Evolutionary conservation across 1,140 invertebrate genomes (phyloP).

Genomic region (Cyclina sinensis): DNA sequence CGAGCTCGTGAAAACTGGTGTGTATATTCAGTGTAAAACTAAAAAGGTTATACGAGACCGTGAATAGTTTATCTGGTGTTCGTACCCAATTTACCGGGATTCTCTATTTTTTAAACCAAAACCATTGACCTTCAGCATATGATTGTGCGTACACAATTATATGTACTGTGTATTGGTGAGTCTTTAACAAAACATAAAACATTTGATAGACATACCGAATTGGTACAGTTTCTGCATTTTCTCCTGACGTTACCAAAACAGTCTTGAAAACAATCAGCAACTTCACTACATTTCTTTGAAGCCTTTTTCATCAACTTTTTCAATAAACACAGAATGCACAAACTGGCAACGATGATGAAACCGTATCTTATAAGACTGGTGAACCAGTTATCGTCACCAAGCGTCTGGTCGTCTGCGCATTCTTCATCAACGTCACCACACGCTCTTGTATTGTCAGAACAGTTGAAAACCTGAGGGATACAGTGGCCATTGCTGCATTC

Average conservation of each 20-base stretch:
- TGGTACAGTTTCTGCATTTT: not conserved
- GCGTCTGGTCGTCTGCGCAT: not conserved
- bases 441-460: not conserved
- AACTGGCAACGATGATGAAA: not conserved
- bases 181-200: no score
- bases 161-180: no score
- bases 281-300: not conserved
- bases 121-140: no score
- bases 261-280: not conserved
- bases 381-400: no score
- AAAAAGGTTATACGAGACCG: no score
- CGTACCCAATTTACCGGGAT: no score
- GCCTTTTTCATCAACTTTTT: not conserved
- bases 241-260: not conserved
- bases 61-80: no score
- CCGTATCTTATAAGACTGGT: not conserved
- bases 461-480: not conserved
- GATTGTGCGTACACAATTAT: no score
- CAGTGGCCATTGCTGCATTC: constrained; percentile 21
- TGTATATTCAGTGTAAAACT: no score
- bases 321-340: not conserved
- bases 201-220: no score
- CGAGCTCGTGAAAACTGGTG: no score
- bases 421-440: not conserved
- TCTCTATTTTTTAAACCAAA: no score